Base-by-base conservation (phyloP, 2,113 vertebrate genomes). In the Dicrurus megarhynchus region DNA sequence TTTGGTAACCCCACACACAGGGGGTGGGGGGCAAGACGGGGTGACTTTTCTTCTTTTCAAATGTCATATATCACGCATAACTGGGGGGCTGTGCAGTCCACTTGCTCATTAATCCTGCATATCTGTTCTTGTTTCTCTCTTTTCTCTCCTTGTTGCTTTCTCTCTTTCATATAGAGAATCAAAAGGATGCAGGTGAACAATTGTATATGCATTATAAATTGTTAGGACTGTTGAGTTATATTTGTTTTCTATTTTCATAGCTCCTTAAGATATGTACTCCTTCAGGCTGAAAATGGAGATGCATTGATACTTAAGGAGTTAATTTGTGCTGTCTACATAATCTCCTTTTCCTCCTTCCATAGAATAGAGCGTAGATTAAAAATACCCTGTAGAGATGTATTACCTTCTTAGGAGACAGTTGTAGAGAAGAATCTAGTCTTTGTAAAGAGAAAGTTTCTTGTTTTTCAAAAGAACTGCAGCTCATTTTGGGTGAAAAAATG, bases 151-250 rank as follows among this genome's bases (percentile, higher is more conserved):
- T 97, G 94, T 98, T 97, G 97, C 98, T 99, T 97, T 98, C 97
- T 98, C 98, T 98, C 97, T 99, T 98, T 99, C 98, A 99, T 98
- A 99, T 98, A 98, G 98, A 99, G 98, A 99, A 99, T 98, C 98
- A 98, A 95, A 98, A 98, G 98, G 99, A 99, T 30, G 98, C 98
- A 99, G 99, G 98, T 99, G 99, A 99, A 99, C 98, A 98, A 98
- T 98, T 99, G 98, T 98, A 98, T 99, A 99, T 99, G 98, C 98
- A 98, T 99, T 98, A 98, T 98, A 98, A 98, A 98, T 98, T 98
- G 96, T 97, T 98, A 98, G 98, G 98, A 98, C 95, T 98, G 97
- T 97, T 97, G 96, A 97, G 95, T 98, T 97, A 96, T 97, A 98
- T 98, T 97, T 97, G 92, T 94, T 98, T 97, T 96, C 89, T 93